These are phyloP conservation scores for Drosophila insularis DNA, from an alignment of 1,140 invertebrate genomes.

Conservation along the genomic window DNA sequence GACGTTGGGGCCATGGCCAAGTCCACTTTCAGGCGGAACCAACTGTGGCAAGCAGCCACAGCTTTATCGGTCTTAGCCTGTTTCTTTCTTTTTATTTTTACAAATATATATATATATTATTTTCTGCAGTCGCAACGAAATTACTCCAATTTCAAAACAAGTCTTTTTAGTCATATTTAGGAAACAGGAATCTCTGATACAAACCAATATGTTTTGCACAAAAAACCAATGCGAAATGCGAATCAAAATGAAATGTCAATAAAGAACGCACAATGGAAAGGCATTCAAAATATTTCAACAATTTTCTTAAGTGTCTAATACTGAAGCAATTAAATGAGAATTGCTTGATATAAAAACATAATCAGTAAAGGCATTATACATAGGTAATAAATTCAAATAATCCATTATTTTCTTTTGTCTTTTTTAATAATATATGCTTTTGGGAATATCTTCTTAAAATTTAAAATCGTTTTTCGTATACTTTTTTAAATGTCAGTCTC, in stretches of 20 bases:
- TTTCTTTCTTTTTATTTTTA: too few species aligned
- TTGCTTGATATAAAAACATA: too few species aligned
- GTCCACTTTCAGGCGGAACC: conserved; percentile 70
- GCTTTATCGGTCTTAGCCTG: not conserved
- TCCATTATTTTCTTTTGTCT: too few species aligned
- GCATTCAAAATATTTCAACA: too few species aligned
- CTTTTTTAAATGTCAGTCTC: too few species aligned
- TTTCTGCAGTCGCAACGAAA: conserved; percentile 54
- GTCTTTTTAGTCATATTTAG: conserved; percentile 80
- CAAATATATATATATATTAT: not conserved
- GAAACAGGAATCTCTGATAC: conserved; percentile 70
- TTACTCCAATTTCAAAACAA: conserved; percentile 81
- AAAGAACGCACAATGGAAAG: conserved; percentile 4
- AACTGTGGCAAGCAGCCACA: conserved; percentile 24
- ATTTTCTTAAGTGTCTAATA: too few species aligned
- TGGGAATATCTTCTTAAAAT: too few species aligned
- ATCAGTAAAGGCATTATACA: too few species aligned
- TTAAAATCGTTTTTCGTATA: too few species aligned
- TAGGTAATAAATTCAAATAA: too few species aligned
- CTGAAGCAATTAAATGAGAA: too few species aligned
- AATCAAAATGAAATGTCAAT: conserved; percentile 74
- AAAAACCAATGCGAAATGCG: conserved; percentile 59
- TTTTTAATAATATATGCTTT: too few species aligned
- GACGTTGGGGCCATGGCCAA: conserved; percentile 4
- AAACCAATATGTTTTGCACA: conserved; percentile 17